Percentiles rank a stretch among this genome's conserved stretches.
Conservation (phyloP, 2,113 vertebrate species). For the Tetrax tetrax region DNA sequence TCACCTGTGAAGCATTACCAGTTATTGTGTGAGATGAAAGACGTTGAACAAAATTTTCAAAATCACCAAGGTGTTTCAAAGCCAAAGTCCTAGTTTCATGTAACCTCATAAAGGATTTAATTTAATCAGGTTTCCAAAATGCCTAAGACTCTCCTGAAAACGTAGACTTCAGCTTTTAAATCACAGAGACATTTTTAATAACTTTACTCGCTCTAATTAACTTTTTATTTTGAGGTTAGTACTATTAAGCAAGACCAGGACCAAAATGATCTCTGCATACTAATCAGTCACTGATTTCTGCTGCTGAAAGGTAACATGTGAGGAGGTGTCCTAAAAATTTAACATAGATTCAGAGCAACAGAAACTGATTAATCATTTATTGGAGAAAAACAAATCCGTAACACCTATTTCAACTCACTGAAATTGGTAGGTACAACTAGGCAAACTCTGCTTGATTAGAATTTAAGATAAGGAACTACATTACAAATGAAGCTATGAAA, state of each 20-base stretch:
- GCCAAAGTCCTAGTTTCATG: neutral
- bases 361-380: neutral
- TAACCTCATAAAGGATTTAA: conserved; percentile 28
- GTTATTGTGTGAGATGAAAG: neutral
- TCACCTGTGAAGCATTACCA: neutral
- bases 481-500: neutral
- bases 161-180: conserved; percentile 9
- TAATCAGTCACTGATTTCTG: neutral
- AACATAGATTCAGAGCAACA: neutral
- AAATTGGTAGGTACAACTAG: accelerated
- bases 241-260: neutral
- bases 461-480: neutral
- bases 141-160: conserved; percentile 14
- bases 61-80: conserved; percentile 31
- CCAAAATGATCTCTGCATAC: neutral
- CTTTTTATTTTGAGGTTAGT: conserved; percentile 44
- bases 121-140: conserved; percentile 29
- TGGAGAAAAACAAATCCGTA: neutral
- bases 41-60: neutral
- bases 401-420: neutral
- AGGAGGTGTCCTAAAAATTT: neutral
- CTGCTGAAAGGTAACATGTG: neutral
- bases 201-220: conserved; percentile 51
- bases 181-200: conserved; percentile 17
- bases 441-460: neutral